Conservation (phyloP, 2,888 invertebrate species). For the Ophion ellenae region DNA sequence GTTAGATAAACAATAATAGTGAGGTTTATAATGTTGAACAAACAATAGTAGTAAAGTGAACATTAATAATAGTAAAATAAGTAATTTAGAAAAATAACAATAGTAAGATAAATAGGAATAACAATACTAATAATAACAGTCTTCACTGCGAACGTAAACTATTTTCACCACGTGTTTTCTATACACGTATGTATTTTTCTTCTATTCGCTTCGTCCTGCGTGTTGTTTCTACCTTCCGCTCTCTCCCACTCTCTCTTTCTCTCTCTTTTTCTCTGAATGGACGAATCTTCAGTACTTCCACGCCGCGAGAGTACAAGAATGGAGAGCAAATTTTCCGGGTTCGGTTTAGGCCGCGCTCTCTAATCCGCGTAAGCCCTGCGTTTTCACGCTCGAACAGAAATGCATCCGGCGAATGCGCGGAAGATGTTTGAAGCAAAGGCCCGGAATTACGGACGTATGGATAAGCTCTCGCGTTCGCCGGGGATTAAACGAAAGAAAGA, state of each 20-base stretch:
- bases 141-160: neutral
- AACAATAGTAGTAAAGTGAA: no score
- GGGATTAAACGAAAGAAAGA: neutral
- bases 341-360: conserved; percentile 11
- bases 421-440: conserved; percentile 1
- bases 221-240: neutral
- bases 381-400: conserved; percentile 61
- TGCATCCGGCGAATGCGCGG: conserved; percentile 1
- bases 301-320: conserved; percentile 23
- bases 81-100: no score
- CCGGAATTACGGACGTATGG: neutral
- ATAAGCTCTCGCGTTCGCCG: neutral
- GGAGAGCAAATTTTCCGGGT: conserved; percentile 2
- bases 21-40: no score
- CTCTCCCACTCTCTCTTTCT: neutral
- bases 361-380: conserved; percentile 59
- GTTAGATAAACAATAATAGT: no score
- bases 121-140: no score
- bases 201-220: neutral
- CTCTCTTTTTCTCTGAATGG: neutral
- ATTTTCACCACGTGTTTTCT: neutral
- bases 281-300: conserved; percentile 1
- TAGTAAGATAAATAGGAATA: no score
- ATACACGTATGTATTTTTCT: neutral
- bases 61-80: no score